Base-by-base conservation (phyloP, 2,888 invertebrate species). In the Amphipyra berbera region DNA sequence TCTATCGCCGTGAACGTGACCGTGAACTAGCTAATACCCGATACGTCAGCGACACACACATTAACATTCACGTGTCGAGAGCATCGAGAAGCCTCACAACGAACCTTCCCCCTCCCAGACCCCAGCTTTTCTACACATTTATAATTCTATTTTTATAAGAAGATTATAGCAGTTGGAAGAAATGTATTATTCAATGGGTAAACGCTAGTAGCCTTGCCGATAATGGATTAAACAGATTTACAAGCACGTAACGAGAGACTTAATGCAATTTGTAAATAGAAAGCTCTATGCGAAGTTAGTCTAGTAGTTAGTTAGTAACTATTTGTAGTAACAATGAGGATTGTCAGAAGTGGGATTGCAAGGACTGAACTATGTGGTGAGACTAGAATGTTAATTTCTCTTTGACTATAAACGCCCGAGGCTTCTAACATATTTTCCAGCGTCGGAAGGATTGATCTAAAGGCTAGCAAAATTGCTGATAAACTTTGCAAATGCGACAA, bases 51-150 rank as follows among this genome's bases (percentile, higher is more conserved):
- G 77, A 66, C 80, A 82, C 82, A 83, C 84, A 86, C 80, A 82
- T 69, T 73, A 76, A 66, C 74, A 64, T 72, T 82, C 85, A 82
- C 87, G 84, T 85, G 87, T 79, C 73, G 44, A 64, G 57, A 64
- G 71, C 82, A 81, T 75, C 69, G 76, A 68, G 92, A 93, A 94
- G 90, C 92, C 93, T 85, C 84, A 85, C 84, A 88, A 85, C 72
- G 69, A 73, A 68, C 73, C 73, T 64, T 68, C 74, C 45, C 40
- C 76, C 61, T 74, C 73, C 48, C 67, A 61, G 66, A 54, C 55
- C 59, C 47, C 47, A 63, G 62, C 62, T 53, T 60, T 57, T 45
- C 57, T 64, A 38, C 59, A 72, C 30, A 59, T 65, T 56, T 68
- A 77, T 79, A 84, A 82, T 86, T 81, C 80, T 82, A 87, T 87